These are phyloP conservation scores for Lepidocolaptes lacrymiger DNA, from an alignment of 2,797 vertebrate species.

Conservation along the genomic window DNA sequence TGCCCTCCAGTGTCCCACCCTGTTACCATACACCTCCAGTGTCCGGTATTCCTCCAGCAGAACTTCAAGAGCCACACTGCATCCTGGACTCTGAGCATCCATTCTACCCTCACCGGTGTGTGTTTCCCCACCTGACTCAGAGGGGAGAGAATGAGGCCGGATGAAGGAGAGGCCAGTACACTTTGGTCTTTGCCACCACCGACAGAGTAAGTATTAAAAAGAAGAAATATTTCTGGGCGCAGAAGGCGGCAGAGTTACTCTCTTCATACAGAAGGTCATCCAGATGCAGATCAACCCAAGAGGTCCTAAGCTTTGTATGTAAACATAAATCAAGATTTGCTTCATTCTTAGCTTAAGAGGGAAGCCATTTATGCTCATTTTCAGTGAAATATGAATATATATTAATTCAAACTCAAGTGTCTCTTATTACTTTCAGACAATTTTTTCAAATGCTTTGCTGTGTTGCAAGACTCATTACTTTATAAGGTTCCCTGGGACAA, in stretches of 20 bases:
- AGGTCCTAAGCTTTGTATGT: fast-evolving
- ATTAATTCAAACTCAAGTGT: neutral
- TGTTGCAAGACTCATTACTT: neutral
- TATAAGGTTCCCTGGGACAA: neutral
- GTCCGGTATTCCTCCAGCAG: neutral
- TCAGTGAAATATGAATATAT: neutral
- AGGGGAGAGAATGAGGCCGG: fast-evolving
- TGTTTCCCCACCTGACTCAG: neutral
- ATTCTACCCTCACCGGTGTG: fast-evolving
- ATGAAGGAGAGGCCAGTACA: fast-evolving
- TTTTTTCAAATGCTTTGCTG: neutral
- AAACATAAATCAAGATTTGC: neutral
- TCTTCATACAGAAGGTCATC: neutral
- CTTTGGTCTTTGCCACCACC: neutral
- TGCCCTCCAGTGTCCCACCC: neutral
- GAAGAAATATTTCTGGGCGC: neutral
- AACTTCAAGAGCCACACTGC: fast-evolving
- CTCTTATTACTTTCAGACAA: neutral
- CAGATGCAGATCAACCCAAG: neutral
- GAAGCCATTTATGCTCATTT: neutral
- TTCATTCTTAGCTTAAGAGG: neutral
- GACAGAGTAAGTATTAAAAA: neutral
- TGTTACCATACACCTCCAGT: neutral
- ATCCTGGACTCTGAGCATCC: fast-evolving
- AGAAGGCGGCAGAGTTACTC: neutral